Percentiles rank a stretch among this genome's conserved stretches.
phyloP scores from a whole-genome alignment of 2,113 vertebrate species.

The Noturus placidus region DNA sequence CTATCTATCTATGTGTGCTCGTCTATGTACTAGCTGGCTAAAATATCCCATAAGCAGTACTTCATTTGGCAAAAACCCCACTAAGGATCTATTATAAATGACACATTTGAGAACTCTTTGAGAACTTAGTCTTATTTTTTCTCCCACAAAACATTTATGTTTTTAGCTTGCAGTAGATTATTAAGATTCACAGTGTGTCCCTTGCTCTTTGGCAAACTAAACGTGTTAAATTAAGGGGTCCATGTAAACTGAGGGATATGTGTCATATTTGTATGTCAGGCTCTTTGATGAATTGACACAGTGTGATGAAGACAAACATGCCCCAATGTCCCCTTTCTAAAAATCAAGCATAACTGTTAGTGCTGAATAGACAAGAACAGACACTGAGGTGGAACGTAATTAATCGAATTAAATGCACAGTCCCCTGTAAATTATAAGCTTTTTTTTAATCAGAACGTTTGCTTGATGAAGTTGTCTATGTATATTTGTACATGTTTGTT shows the following conservation, averaged over 20 bases:
- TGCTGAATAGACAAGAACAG: neutral
- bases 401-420: neutral
- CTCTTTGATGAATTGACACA: constrained; percentile 36
- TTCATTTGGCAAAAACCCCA: neutral
- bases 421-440: constrained; percentile 1
- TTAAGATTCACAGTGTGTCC: neutral
- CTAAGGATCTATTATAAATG: neutral
- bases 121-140: neutral
- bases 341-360: constrained; percentile 1
- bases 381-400: neutral
- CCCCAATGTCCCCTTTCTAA: neutral
- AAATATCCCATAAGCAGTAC: neutral
- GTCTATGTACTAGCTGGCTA: neutral
- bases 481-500: neutral
- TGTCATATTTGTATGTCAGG: constrained; percentile 49
- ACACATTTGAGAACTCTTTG: neutral
- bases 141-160: neutral
- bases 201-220: neutral
- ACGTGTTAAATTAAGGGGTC: constrained; percentile 33
- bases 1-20: neutral
- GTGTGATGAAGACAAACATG: constrained; percentile 18
- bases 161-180: constrained; percentile 3
- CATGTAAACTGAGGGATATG: constrained; percentile 38
- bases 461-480: neutral
- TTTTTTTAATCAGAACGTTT: constrained; percentile 1